These are phyloP conservation scores for Drosophila arawakana DNA, from an alignment of 1,140 invertebrate species.

Conservation along the genomic window DNA sequence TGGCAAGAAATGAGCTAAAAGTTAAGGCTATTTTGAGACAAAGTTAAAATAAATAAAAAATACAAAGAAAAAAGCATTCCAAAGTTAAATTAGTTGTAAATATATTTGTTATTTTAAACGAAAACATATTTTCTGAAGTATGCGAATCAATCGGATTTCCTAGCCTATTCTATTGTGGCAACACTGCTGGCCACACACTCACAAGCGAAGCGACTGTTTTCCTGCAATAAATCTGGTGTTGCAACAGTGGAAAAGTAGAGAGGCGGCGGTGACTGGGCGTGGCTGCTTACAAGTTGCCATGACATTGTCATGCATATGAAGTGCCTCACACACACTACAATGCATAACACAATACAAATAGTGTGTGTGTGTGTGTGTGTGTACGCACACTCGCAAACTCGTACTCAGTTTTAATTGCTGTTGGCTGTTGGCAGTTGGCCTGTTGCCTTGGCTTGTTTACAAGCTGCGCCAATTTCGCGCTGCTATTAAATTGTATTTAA, in stretches of 20 bases:
- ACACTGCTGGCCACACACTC: background rate
- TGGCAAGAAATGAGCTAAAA: no score
- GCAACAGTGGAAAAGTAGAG: constrained; percentile 9
- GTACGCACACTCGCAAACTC: background rate
- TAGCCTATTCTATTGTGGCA: no score
- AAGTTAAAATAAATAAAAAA: no score
- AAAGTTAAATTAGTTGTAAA: no score
- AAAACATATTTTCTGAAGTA: no score
- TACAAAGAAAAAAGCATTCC: no score
- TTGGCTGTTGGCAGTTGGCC: constrained; percentile 46
- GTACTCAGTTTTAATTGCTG: constrained; percentile 62
- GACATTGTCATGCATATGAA: constrained; percentile 79
- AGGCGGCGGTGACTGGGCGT: constrained; percentile 3
- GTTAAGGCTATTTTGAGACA: no score
- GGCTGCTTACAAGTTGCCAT: constrained; percentile 75
- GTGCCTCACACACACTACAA: constrained; percentile 30
- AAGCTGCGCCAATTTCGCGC: constrained; percentile 75
- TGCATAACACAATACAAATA: constrained; percentile 12
- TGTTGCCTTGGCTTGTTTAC: constrained; percentile 57
- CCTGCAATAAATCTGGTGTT: constrained; percentile 70
- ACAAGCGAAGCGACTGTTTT: constrained; percentile 44
- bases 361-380: no score
- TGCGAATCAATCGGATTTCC: no score
- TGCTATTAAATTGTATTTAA: constrained; percentile 68
- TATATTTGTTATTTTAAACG: no score